Conservation (phyloP, 1,140 invertebrate species). For the Formica selysi region DNA sequence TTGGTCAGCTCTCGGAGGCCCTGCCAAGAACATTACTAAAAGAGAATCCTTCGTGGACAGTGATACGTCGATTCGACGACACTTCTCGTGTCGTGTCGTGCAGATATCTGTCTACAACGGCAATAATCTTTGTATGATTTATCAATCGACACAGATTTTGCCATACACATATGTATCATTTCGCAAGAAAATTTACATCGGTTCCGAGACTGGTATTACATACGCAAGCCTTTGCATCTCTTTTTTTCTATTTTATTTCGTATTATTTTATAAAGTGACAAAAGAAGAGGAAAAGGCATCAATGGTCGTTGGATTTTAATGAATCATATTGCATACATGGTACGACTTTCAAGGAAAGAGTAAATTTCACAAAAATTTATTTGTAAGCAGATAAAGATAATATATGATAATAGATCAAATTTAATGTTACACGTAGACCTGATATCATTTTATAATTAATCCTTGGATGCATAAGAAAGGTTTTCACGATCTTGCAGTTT, state of each 20-base stretch:
- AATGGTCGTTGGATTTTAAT: slow-evolving; percentile 58
- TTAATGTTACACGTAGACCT: slow-evolving; percentile 1
- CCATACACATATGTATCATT: slow-evolving; percentile 44
- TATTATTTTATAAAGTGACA: slow-evolving; percentile 60
- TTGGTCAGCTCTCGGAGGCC: slow-evolving; percentile 69
- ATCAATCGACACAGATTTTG: slow-evolving; percentile 45
- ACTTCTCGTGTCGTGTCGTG: slow-evolving; percentile 36
- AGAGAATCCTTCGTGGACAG: slow-evolving; percentile 43
- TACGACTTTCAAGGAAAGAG: not conserved
- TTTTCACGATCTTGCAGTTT: not conserved
- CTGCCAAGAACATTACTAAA: slow-evolving; percentile 74
- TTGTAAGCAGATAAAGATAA: not conserved
- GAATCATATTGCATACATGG: slow-evolving; percentile 8
- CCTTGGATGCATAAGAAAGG: not conserved
- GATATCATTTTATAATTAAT: not conserved
- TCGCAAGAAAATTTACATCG: slow-evolving; percentile 29
- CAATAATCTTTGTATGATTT: slow-evolving; percentile 51
- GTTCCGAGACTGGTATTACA: slow-evolving; percentile 53
- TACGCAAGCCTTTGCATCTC: slow-evolving; percentile 57
- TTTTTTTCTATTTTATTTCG: slow-evolving; percentile 66
- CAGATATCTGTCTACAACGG: slow-evolving; percentile 10
- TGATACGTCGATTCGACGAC: slow-evolving; percentile 28
- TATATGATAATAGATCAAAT: not conserved
- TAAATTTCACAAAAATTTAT: slow-evolving; percentile 14
- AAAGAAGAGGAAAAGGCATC: slow-evolving; percentile 17